Percentiles rank a stretch among this genome's conserved stretches.
These are phyloP conservation scores for Limnephilus marmoratus DNA, from an alignment of 2,888 invertebrate genomes.

Conservation along the genomic window DNA sequence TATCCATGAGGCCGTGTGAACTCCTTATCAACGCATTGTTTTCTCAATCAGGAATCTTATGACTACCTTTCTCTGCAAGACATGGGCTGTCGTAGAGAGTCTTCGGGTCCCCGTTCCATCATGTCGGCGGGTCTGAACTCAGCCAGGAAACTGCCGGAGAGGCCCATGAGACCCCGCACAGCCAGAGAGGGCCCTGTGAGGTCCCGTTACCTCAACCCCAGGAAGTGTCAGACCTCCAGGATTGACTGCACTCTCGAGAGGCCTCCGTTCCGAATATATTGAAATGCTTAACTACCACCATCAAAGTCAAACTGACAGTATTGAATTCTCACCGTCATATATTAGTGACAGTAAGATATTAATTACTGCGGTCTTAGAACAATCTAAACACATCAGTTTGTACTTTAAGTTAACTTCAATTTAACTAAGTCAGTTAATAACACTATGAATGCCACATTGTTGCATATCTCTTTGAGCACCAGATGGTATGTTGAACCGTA, in stretches of 20 bases:
- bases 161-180: slow-evolving; percentile 62
- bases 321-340: background rate
- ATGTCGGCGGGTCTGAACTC: slow-evolving; percentile 48
- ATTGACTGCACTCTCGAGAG: slow-evolving; percentile 62
- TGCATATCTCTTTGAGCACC: background rate
- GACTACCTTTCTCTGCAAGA: slow-evolving; percentile 65
- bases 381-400: background rate
- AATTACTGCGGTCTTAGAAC: background rate
- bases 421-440: background rate
- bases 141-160: slow-evolving; percentile 37
- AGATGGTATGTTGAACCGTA: background rate
- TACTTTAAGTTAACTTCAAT: background rate
- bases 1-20: background rate
- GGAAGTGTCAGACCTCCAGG: slow-evolving; percentile 65
- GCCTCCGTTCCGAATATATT: slow-evolving; percentile 62
- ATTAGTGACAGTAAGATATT: background rate
- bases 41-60: slow-evolving; percentile 56
- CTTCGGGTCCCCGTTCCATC: slow-evolving; percentile 60
- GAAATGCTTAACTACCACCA: background rate
- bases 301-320: background rate
- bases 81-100: slow-evolving; percentile 59
- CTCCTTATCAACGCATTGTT: slow-evolving; percentile 34
- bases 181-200: slow-evolving; percentile 60
- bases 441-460: background rate
- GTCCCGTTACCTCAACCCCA: slow-evolving; percentile 54